A percentile compares a stretch with the other conserved stretches of the same genome.
These are phyloP conservation scores for Hippocampus zosterae DNA, from an alignment of 2,113 vertebrate species.

Conservation along the genomic window DNA sequence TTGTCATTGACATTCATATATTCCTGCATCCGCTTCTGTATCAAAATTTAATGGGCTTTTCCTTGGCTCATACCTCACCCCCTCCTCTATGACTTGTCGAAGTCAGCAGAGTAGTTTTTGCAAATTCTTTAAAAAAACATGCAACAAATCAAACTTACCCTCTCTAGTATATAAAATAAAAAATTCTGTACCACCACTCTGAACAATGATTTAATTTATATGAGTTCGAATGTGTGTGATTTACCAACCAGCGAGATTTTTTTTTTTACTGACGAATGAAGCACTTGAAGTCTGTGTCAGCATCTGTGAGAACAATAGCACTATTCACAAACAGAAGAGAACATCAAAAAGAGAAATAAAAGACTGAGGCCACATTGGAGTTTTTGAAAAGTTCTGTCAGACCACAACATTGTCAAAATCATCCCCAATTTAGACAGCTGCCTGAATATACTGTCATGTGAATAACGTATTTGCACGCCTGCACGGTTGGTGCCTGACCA, in stretches of 20 bases:
- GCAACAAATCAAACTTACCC: neutral
- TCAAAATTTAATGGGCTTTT: neutral
- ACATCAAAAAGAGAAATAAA: constrained; percentile 8
- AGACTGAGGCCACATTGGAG: neutral
- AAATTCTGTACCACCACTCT: constrained; percentile 19
- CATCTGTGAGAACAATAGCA: constrained; percentile 41
- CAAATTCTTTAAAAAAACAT: neutral
- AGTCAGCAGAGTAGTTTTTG: neutral
- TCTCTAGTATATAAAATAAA: constrained; percentile 29
- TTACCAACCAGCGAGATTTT: constrained; percentile 8
- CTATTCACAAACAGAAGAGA: constrained; percentile 26
- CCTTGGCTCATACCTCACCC: neutral
- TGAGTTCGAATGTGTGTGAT: constrained; percentile 1
- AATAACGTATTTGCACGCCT: neutral
- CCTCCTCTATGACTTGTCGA: neutral
- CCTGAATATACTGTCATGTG: neutral
- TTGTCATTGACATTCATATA: neutral
- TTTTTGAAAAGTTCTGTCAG: neutral
- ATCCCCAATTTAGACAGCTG: neutral
- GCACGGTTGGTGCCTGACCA: neutral
- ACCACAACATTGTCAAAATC: neutral
- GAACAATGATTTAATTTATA: constrained; percentile 19
- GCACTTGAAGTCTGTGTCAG: constrained; percentile 41
- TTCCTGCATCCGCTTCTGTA: neutral
- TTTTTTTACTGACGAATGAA: constrained; percentile 50